Base-by-base conservation (phyloP, 2,888 invertebrate species). In the Zhuqinia jingwanae region DNA sequence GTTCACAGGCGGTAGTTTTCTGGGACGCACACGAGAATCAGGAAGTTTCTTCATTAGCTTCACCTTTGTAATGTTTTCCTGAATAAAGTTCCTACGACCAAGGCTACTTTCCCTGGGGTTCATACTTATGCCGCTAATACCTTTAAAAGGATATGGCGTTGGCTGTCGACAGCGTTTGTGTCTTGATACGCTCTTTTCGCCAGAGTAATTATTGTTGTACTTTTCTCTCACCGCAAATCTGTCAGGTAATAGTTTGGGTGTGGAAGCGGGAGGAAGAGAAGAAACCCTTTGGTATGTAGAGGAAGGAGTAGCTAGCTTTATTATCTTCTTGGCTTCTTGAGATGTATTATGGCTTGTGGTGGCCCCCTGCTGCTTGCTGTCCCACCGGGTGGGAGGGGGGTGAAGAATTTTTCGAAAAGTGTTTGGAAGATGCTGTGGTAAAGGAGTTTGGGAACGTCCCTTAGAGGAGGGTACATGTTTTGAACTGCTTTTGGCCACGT, bases 51-150 rank as follows among this genome's bases (percentile, higher is more conserved):
- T 65, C 83, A 84, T 78, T 2, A 1, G n/a, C 0, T 27, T 10
- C 5, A 70, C n/a, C 42, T 79, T 85, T 0, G 68, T 56, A 17
- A 85, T 85, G 20, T 85, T 85, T 47, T 85, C 85, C 42, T 73
- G 68, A 27, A 85, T 85, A 79, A 85, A 85, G 42, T 85, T 85
- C 50, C 85, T 27, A 13, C 60, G 8, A 42, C 73, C 73, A 6
- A 15, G 8, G 11, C 73, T 73, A 1, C 13, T 27, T n/a, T 22
- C 2, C 10, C 70, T n/a, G 36, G 6, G 42, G 22, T 0, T 22
- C 22, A 45, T 45, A 17, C 6, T 68, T 13, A 42, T 45, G 1
- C 45, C 22, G n/a, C 45, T 45, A 11, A 17, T 17, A 25, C 1
- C 17, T 30, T 1, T 6, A 63, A 13, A 30, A 1, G 65, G 45